Evolutionary conservation across 2,888 invertebrate genomes (phyloP), one percentile per base, ranked within the genome.

Genomic region (Orthosia gracilis): DNA sequence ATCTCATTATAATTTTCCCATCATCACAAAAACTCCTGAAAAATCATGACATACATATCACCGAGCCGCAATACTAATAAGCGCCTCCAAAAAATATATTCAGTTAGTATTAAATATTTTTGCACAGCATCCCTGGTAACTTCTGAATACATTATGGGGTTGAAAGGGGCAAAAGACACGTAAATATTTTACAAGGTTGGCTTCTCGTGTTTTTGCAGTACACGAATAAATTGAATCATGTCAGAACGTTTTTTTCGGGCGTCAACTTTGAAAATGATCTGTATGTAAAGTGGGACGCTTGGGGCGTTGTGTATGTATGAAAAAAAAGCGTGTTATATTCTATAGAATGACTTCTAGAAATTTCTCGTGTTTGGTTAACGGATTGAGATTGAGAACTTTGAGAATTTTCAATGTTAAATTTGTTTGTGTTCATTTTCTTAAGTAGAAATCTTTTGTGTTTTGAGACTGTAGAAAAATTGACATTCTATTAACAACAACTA

Each of bases 121-220:
- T 89, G 88, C 87, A 87, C 89, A 90, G 90, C 91, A 89, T 90
- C 91, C 90, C 87, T 87, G 85, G 83, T 84, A 87, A 78, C 88
- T 87, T 87, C 87, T 92, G 92, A 92, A 92, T 92, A 92, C 88
- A 91, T 92, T 89, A 92, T 87, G 78, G 79, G 84, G 74, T 86
- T 87, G 86, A 89, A 88, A 87, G 88, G 86, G 87, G 89, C 67
- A 78, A 90, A 90, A 91, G 89, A 91, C 89, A 89, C 88, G 92
- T 91, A 89, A 93, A 92, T 92, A 92, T 91, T 93, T 92, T 88
- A 92, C 89, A 89, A 82, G 85, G 87, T 82, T 78, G 89, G 87
- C 80, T 89, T 87, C 85, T 81, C 86, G 83, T 88, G 87, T 90
- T 86, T 87, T 72, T 73, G 59, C 69, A 73, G 66, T 79, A 77